Evolutionary conservation across 92 coral and sea anemone genomes (phyloP).

Genomic region (Epizoanthus fatuus): DNA sequence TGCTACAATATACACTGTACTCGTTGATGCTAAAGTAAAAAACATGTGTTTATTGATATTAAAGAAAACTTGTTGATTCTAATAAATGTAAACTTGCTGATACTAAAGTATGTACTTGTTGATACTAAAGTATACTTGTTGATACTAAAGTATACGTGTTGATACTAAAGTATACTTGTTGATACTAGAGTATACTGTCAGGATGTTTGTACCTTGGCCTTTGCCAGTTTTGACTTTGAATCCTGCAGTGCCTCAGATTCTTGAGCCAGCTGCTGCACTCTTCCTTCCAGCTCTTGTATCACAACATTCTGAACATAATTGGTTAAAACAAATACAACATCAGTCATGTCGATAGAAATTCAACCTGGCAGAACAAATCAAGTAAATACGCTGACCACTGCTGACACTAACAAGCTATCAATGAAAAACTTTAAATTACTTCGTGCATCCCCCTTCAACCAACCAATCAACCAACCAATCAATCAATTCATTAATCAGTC

Average conservation of each 20-base stretch:
- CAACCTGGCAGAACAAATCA: no score
- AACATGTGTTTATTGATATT: no score
- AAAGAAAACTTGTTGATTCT: no score
- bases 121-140: neutral
- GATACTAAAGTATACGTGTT: neutral
- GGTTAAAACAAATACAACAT: neutral
- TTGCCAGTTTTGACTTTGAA: conserved; percentile 85
- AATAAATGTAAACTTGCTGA: no score
- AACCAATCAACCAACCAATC: no score
- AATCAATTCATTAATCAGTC: no score
- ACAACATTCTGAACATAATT: conserved; percentile 66
- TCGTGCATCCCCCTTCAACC: no score
- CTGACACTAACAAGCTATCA: no score
- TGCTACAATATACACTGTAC: no score
- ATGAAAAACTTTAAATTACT: no score
- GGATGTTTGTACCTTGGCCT: conserved; percentile 77
- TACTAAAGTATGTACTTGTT: neutral
- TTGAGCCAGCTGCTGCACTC: conserved; percentile 89
- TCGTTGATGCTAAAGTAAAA: no score
- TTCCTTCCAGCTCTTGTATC: conserved; percentile 88
- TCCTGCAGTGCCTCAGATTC: conserved; percentile 93
- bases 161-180: neutral
- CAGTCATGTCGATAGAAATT: neutral
- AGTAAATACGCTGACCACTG: no score
- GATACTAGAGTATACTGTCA: neutral